Evolutionary conservation across 2,888 invertebrate species (phyloP), one percentile per base, ranked within the genome.

Genomic region (Cantharis flavilabris): DNA sequence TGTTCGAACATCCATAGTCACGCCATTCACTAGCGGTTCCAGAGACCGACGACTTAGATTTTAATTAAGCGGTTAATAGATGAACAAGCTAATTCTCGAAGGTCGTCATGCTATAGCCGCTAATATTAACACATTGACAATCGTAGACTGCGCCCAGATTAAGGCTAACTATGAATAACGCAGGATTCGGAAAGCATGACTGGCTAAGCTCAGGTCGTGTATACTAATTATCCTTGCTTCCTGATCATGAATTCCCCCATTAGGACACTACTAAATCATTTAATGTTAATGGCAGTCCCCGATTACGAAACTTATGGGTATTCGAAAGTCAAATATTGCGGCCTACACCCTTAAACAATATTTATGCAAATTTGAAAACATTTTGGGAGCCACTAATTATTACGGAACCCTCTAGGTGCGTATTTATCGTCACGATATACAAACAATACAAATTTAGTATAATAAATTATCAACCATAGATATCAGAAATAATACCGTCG

Each of bases 191-290:
- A 76, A 75, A 76, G 74, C 78, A 79, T 81, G 82, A 82, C 81
- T 83, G 80, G 83, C 80, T 83, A 83, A 84, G 81, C 82, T 82
- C 76, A 80, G 81, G 82, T 83, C 82, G 84, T 86, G 85, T 85
- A 84, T 86, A 85, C 85, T 84, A 84, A 86, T 87, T 86, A 87
- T 84, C 83, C 82, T 75, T 80, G 84, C 85, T 84, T 85, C 84
- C 84, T 86, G 87, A 87, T 86, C 86, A 85, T 86, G 86, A 85
- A 86, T 86, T 87, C 86, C 81, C 83, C 84, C 83, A 84, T 86
- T 86, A 86, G 85, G 83, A 84, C 82, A 83, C 78, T 81, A 83
- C 81, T 87, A 87, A 86, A 87, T 87, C 87, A 86, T 87, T 87
- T 87, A 87, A 82, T 83, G 85, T 82, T 86, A 85, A 85, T 84